Base-by-base conservation (phyloP, 2,797 vertebrate species). In the Karalla daura region DNA sequence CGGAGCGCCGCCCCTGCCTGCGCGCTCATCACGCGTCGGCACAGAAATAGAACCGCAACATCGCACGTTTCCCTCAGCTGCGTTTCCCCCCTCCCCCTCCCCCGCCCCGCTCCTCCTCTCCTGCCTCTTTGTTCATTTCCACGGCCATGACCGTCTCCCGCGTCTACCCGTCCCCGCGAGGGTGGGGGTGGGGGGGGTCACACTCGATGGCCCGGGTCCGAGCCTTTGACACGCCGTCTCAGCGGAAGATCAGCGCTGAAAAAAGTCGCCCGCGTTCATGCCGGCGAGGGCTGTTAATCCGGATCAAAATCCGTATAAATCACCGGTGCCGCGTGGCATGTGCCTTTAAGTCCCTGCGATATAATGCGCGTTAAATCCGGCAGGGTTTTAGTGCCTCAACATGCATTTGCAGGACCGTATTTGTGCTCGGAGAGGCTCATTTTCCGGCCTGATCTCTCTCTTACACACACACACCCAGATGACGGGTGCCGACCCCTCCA, bases 1-100 rank as follows among this genome's bases (percentile, higher is more conserved):
- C 67, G 52, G 51, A 72, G 73, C 72, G 71, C 54, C 64, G 60
- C 80, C 71, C 43, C 58, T 36, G 70, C 77, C n/a, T 73, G 51
- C 82, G 44, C 65, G 78, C 67, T 83, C 55, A 84, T 88, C 87
- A 88, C 63, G 56, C 33, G 45, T 37, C 36, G 32, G 63, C 58
- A 59, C 80, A 80, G 73, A 84, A 85, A 85, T 81, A 81, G 76
- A 71, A 1, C 12, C 54, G 72, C 72, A 77, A 70, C 60, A 53
- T 63, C 73, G 46, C 61, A 49, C 47, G 3, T 72, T 52, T 63
- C 51, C 55, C 30, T 67, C 45, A 45, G 63, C 69, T 63, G 52
- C 65, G 44, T 5, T 20, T 11, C 17, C 45, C 51, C 36, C 12
- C 2, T n/a, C 24, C 14, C 40, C 39, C 55, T 63, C 43, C 53